Base-by-base conservation (phyloP, 2,797 vertebrate genomes). In the Liasis olivaceus region DNA sequence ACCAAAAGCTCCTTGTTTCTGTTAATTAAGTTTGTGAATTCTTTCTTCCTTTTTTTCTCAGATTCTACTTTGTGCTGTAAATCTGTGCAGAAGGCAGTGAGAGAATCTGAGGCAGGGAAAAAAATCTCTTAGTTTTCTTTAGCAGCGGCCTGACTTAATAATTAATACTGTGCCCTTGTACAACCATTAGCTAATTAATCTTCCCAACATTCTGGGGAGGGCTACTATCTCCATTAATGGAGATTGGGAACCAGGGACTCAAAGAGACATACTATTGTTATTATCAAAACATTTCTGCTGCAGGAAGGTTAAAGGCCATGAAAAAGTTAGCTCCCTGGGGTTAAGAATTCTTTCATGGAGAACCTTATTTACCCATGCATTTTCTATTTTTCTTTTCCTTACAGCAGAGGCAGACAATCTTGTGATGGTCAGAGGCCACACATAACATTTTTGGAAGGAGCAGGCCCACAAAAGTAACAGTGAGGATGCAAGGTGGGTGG, bases 171-270 rank as follows among this genome's bases (percentile, higher is more conserved):
- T 89, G 59, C 69, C 64, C 88, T 87, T 85, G 3, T 93, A 93
- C 90, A 96, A 96, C 96, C 93, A 96, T 90, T 92, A 95, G 93
- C 91, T 96, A 96, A 96, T 94, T 94, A 97, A 91, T 94, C 60
- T 87, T 95, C 85, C 58, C 0, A 0, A 47, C 89, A 89, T 86
- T 56, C 90, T 91, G 51, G 89, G 94, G 77, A 91, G 94, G 77
- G 91, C 94, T 96, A 92, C 8, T 7, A 5, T 36, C 93, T 95
- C 7, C 58, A 28, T 94, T 87, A 87, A 92, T n/a, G 69, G 0
- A 0, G 85, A 54, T 12, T 1, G 8, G 31, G 51, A 94, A 36
- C 81, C 7, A 91, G 90, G 69, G 85, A 36, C 0, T 1, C 4
- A 77, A 31, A 0, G 91, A 92, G 58, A 8, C n/a, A 14, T 0